These are phyloP conservation scores for Linurgus olivaceus DNA, from an alignment of 2,797 vertebrate genomes.

Conservation along the genomic window DNA sequence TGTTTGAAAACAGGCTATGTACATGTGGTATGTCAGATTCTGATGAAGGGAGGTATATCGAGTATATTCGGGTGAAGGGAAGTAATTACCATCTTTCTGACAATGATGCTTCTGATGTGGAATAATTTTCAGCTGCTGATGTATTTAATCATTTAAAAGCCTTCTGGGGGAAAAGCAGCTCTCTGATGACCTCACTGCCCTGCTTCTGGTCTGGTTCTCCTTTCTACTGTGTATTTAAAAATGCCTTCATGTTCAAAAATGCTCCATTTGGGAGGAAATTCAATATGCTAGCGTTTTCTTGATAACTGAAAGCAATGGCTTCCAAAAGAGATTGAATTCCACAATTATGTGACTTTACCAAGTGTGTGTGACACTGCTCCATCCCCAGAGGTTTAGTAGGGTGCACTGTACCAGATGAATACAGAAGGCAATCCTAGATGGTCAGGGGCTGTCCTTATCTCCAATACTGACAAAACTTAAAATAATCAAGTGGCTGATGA, in stretches of 20 bases:
- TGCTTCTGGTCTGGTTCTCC: constrained; percentile 78
- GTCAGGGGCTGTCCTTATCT: not conserved
- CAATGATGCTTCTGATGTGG: constrained; percentile 97
- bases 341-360: not conserved
- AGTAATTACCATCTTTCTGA: constrained; percentile 99
- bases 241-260: constrained; percentile 69
- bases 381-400: constrained; percentile 5
- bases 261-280: constrained; percentile 49
- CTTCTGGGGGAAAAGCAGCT: constrained; percentile 71
- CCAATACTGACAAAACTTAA: not conserved
- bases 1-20: constrained; percentile 93
- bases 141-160: constrained; percentile 71
- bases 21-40: constrained; percentile 91
- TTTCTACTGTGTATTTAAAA: constrained; percentile 67
- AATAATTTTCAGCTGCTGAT: constrained; percentile 81
- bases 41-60: constrained; percentile 94
- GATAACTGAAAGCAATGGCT: constrained; percentile 51
- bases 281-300: constrained; percentile 47
- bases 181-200: constrained; percentile 76
- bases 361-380: not conserved
- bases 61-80: constrained; percentile 98
- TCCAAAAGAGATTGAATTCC: constrained; percentile 26
- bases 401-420: constrained; percentile 18
- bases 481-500: constrained; percentile 12
- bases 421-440: not conserved